Evolutionary conservation across 2,113 vertebrate species (phyloP), one percentile per base, ranked within the genome.

Genomic region (Empidonax alnorum): DNA sequence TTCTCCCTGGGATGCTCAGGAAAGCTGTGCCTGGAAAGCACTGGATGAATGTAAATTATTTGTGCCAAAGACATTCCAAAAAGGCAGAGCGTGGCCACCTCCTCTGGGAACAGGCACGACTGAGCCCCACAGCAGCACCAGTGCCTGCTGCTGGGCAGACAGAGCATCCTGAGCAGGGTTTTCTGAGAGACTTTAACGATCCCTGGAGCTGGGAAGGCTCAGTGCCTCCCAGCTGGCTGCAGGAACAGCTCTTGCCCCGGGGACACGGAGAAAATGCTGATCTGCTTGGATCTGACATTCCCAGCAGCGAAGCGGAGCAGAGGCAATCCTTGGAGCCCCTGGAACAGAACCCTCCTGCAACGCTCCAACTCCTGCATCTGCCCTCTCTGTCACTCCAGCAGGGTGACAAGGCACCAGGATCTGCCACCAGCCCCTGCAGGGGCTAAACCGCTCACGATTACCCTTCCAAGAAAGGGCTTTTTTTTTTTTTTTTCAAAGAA

Each of bases 61-160:
- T 28, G 42, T 61, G 39, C n/a, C 59, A 46, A 41, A 53, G n/a
- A 3, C 17, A 11, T 39, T 24, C 55, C 72, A 6, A 30, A 75
- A 65, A 65, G 27, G 82, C 46, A 30, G 58, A 53, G 49, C 10
- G 5, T 0, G 0, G 79, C 14, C 46, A 15, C 13, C 66, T 42
- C 50, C 76, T 41, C 52, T 25, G 37, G 67, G 61, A 66, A 52
- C 0, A 0, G 49, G 31, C 62, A 50, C 0, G 1, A 30, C 56
- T 6, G 25, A 55, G 44, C 52, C 68, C 50, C 65, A 14, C 0
- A 0, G 80, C 80, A 93, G 84, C 88, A 78, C 5, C 50, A 58
- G 39, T 12, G 16, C 28, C 58, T 33, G 53, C 52, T 7, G 3
- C 53, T 7, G 31, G 62, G 55, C 78, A 84, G 17, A n/a, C 4